Evolutionary conservation across 2,797 vertebrate species (phyloP), one percentile per base, ranked within the genome.

Genomic region (Ambastaia sidthimunki): DNA sequence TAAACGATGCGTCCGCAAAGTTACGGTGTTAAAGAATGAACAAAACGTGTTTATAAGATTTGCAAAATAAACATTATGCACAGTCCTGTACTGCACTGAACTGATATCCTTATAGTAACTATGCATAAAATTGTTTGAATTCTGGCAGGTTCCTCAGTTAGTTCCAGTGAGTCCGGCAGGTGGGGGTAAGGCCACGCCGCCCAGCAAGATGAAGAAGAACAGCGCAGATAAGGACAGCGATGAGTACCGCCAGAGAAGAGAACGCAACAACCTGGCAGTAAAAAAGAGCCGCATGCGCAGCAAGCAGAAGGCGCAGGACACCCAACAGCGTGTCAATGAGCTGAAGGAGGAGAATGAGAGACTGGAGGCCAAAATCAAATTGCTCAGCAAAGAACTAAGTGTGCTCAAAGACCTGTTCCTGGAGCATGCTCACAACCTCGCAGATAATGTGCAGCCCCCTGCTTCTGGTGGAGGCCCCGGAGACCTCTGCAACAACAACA

Each of bases 401-500:
- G 97, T 98, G 85, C 94, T 99, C 84, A 99, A 99, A 92, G 97
- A 99, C 92, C 94, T 99, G 83, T 99, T 99, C 92, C 95, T 99
- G 37, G 98, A 99, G 90, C 97, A 99, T 0, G 98, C 97, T 0
- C 97, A 99, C 92, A 98, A 95, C 88, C 95, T 98, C 71, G 96
- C 97, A 74, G 97, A 99, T 91, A 97, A 95, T 48, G 96, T 95
- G 77, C 96, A 95, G 21, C 94, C 97, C 13, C 88, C 94, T 9
- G 84, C 93, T 68, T 87, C 93, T 1, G 92, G 78, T 4, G 89
- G 90, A 50, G 76, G 92, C 0, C 85, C 94, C 76, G 93, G 94
- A 82, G 85, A 91, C 83, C 88, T 89, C 81, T 89, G 84, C 80
- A 88, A 84, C 78, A 86, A 74, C 75, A 84, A 69, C 63, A 82